phyloP scores from a whole-genome alignment of 2,113 vertebrate species.

The Saguinus imperator region DNA sequence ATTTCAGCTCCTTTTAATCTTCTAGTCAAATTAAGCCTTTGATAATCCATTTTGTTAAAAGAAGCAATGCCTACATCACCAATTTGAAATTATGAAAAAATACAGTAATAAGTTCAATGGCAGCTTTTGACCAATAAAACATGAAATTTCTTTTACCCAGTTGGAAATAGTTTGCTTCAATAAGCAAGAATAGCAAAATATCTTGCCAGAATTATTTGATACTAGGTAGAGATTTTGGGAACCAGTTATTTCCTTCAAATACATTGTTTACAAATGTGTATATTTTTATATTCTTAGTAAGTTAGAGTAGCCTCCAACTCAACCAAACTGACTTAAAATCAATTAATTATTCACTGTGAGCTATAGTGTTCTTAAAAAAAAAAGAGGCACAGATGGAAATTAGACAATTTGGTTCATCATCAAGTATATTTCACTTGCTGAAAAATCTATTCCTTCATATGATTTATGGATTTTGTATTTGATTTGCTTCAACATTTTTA shows the following conservation, averaged over 20 bases:
- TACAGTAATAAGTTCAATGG: neutral
- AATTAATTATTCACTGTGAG: constrained; percentile 11
- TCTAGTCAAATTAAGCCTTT: neutral
- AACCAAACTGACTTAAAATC: neutral
- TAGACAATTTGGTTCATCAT: neutral
- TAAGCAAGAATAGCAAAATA: neutral
- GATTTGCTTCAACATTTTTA: neutral
- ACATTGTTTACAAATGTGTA: neutral
- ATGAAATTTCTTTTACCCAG: neutral
- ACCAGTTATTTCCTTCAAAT: neutral
- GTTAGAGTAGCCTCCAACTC: neutral
- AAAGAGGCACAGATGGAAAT: constrained; percentile 10
- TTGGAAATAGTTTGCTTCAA: neutral
- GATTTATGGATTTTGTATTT: constrained; percentile 9
- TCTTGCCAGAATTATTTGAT: neutral
- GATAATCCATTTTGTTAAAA: neutral
- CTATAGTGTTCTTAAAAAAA: neutral
- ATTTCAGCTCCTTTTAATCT: neutral
- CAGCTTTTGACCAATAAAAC: neutral
- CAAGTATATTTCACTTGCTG: constrained; percentile 23
- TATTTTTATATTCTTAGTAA: neutral
- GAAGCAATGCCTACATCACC: neutral
- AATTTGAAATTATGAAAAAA: neutral
- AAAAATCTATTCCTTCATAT: constrained; percentile 1
- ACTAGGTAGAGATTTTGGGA: neutral